Evolutionary conservation across 2,113 vertebrate genomes (phyloP).

Genomic region (Acanthisitta chloris): DNA sequence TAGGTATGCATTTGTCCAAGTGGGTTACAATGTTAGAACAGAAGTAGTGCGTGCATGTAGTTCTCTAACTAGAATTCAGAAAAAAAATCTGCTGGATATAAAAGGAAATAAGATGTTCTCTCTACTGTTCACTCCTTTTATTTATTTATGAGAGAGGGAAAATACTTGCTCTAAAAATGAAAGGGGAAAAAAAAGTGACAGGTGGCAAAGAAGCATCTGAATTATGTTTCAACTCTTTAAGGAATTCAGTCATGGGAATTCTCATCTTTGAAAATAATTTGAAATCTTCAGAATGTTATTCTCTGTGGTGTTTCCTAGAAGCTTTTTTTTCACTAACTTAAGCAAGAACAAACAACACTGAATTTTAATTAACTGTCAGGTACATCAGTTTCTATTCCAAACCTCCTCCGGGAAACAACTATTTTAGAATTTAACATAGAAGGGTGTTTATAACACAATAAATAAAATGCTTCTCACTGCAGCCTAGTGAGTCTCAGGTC

Average conservation of each 20-base stretch:
- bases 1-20: not conserved
- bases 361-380: slow-evolving; percentile 67
- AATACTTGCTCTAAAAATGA: not conserved
- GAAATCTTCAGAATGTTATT: slow-evolving; percentile 12
- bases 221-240: not conserved
- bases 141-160: not conserved
- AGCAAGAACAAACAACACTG: slow-evolving; percentile 56
- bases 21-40: not conserved
- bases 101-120: not conserved
- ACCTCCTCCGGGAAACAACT: slow-evolving; percentile 43
- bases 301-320: slow-evolving; percentile 48
- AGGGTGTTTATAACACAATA: not conserved
- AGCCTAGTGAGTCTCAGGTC: not conserved
- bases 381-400: slow-evolving; percentile 50
- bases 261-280: slow-evolving; percentile 54
- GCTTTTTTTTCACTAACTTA: slow-evolving; percentile 26
- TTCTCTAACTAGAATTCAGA: not conserved
- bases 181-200: not conserved
- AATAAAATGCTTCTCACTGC: not conserved
- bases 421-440: slow-evolving; percentile 42
- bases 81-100: not conserved
- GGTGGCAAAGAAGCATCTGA: slow-evolving; percentile 20
- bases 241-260: slow-evolving; percentile 23
- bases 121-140: not conserved
- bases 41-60: not conserved